phyloP scores from a whole-genome alignment of 2,888 invertebrate genomes.

The Cataglyphis cursor region DNA sequence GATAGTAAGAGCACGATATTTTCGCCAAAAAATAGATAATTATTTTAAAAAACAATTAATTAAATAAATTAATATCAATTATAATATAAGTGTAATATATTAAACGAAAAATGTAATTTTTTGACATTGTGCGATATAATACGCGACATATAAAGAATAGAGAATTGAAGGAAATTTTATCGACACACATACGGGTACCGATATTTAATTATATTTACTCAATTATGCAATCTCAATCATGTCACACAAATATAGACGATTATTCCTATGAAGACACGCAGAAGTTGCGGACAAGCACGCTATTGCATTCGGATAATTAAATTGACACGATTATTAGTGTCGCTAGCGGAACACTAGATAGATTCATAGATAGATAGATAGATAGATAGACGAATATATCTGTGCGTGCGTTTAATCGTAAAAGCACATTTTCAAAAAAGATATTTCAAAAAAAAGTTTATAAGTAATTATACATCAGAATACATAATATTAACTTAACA shows the following conservation, averaged over 20 bases:
- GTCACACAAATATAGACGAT: slow-evolving; percentile 33
- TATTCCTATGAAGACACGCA: slow-evolving; percentile 52
- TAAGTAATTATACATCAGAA: not conserved
- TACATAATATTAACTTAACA: not conserved
- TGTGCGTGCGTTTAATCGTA: slow-evolving; percentile 56
- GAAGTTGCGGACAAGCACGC: slow-evolving; percentile 55
- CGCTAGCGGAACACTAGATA: slow-evolving; percentile 70
- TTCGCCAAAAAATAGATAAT: not conserved
- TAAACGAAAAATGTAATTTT: not conserved
- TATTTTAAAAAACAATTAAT: slow-evolving; percentile 19
- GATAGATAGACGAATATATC: slow-evolving; percentile 72
- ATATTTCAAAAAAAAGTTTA: not conserved
- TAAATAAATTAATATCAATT: not conserved
- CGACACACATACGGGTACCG: slow-evolving; percentile 37
- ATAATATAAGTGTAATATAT: not conserved
- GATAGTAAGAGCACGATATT: not conserved
- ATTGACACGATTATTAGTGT: slow-evolving; percentile 72
- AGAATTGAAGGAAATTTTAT: slow-evolving; percentile 38
- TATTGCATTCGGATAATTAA: slow-evolving; percentile 67
- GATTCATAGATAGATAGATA: slow-evolving; percentile 66
- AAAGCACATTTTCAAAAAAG: slow-evolving; percentile 26
- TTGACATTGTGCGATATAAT: slow-evolving; percentile 3
- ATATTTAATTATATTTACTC: slow-evolving; percentile 23
- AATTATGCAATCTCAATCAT: slow-evolving; percentile 17
- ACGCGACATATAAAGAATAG: not conserved